Evolutionary conservation across 2,113 vertebrate genomes (phyloP).

Genomic region (Phalacrocorax aristotelis): DNA sequence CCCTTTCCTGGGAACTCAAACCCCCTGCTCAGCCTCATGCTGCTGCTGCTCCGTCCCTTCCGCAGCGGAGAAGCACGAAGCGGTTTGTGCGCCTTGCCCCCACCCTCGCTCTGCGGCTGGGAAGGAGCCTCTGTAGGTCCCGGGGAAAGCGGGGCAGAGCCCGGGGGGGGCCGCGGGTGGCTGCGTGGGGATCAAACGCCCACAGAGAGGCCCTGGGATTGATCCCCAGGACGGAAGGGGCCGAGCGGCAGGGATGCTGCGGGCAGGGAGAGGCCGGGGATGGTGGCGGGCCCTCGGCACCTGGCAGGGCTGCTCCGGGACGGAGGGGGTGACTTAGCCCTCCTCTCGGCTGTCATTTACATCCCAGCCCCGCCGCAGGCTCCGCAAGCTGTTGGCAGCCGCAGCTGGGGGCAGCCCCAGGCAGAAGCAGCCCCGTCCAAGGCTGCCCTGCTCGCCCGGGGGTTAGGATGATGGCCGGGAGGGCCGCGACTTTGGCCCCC

Average conservation of each 20-base stretch:
- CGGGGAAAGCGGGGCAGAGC: not conserved
- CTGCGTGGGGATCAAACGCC: not conserved
- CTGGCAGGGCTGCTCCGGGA: not conserved
- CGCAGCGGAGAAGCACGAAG: not conserved
- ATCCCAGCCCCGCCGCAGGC: not conserved
- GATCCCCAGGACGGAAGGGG: not conserved
- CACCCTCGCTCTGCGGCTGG: not conserved
- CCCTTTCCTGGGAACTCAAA: not conserved
- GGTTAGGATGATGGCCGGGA: no score
- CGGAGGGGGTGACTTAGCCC: not conserved
- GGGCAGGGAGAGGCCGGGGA: no score
- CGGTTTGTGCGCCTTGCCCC: accelerated
- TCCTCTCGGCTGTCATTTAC: not conserved
- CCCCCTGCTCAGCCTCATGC: not conserved
- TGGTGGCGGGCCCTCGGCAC: accelerated
- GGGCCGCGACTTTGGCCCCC: no score
- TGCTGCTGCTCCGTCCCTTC: not conserved
- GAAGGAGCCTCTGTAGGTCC: not conserved
- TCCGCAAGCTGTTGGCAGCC: not conserved
- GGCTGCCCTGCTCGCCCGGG: no score
- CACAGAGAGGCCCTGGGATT: no score
- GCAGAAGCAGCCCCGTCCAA: not conserved
- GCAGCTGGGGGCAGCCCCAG: no score
- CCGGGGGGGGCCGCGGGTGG: not conserved
- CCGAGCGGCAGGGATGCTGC: not conserved